A percentile compares a stretch with the other conserved stretches of the same genome.
Conservation (phyloP, 1,140 invertebrate genomes). For the Dendroctonus valens region DNA sequence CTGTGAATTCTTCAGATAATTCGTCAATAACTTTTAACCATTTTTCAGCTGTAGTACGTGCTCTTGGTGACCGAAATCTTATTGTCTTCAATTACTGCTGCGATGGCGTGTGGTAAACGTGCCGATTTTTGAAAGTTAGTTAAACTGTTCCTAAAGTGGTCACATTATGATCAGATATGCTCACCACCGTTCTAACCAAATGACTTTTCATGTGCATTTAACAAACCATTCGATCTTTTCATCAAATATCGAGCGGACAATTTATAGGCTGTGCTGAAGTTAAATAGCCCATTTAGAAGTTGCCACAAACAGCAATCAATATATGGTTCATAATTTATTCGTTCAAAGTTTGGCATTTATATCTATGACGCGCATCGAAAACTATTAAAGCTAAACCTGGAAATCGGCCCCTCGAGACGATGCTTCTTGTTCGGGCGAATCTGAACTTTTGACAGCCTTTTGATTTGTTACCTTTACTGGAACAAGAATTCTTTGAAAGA, state of each 20-base stretch:
- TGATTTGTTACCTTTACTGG: constrained; percentile 15
- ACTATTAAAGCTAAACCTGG: constrained; percentile 19
- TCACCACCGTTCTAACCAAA: no score
- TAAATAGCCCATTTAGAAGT: neutral
- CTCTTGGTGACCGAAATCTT: no score
- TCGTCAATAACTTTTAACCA: no score
- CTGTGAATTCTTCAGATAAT: no score
- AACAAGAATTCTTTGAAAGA: constrained; percentile 12
- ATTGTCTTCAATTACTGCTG: no score
- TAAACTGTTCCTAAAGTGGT: no score
- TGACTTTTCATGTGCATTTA: no score
- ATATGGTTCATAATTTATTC: constrained; percentile 14
- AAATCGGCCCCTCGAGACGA: constrained; percentile 16
- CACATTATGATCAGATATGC: no score
- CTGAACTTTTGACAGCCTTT: constrained; percentile 16
- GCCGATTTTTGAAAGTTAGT: no score
- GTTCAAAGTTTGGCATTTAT: constrained; percentile 2
- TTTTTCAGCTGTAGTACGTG: no score
- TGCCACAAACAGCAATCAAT: constrained; percentile 8
- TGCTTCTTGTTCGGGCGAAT: constrained; percentile 8
- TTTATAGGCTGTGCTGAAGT: neutral
- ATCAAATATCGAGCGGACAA: neutral
- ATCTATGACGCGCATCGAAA: constrained; percentile 17
- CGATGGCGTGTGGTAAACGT: no score
- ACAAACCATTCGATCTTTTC: no score